Base-by-base conservation (phyloP, 2,113 vertebrate species). In the Cyanoderma ruficeps region DNA sequence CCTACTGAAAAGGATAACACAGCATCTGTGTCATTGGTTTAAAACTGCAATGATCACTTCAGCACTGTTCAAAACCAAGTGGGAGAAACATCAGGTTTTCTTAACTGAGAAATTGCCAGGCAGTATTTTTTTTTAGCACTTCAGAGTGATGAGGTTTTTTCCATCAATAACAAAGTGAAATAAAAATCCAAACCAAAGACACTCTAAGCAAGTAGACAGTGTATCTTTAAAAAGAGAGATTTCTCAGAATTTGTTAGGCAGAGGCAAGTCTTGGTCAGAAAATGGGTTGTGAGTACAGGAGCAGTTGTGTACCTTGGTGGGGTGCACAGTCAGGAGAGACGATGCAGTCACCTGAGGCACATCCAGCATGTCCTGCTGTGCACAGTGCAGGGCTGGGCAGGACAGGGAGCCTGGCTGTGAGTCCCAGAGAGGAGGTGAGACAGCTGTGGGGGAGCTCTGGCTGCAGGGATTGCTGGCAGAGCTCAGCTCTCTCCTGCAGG, bases 171-270 rank as follows among this genome's bases (percentile, higher is more conserved):
- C 18, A 42, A 70, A 83, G 41, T 60, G 46, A 80, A 85, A 47
- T 67, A 65, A 52, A 83, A 79, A 57, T 68, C 47, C 39, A 53
- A 85, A 37, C 27, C 74, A 28, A 72, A 83, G 92, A 47, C 4
- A 5, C 53, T 59, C 28, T 46, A 50, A 86, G 76, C 42, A 65
- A 68, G 69, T 20, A 59, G 92, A 74, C 83, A 70, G 88, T 88
- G 91, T 92, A 8, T 74, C 88, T 77, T 96, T 95, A 83, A 96
- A 89, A 97, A 94, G 88, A 86, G 70, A 78, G 83, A 53, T 80
- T 47, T 42, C 65, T 46, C 28, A 37, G 46, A 44, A 28, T 50
- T 33, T 22, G 28, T 63, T 74, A 47, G 75, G 9, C 50, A 70
- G 68, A 46, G 55, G 27, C 12, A 19, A 25, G 15, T 44, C 39